A percentile compares a stretch with the other conserved stretches of the same genome.
These are phyloP conservation scores for Bombylius discolor DNA, from an alignment of 2,888 invertebrate genomes.

Conservation along the genomic window DNA sequence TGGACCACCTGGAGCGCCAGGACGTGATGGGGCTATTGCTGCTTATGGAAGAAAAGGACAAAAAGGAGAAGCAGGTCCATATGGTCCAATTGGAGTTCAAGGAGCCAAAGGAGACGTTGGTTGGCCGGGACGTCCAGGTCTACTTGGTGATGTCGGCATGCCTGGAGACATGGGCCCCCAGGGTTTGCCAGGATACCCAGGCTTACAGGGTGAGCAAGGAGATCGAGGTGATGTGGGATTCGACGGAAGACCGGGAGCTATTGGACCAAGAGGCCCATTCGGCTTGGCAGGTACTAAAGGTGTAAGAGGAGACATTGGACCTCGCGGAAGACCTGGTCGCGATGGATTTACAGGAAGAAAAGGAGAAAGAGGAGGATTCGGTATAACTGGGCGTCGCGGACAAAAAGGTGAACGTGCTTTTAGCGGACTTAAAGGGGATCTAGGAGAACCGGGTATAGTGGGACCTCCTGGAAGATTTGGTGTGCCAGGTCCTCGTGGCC, in stretches of 20 bases:
- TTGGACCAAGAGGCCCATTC: slow-evolving; percentile 34
- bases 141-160: slow-evolving; percentile 34
- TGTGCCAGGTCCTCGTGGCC: slow-evolving; percentile 37
- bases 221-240: slow-evolving; percentile 41
- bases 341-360: slow-evolving; percentile 4
- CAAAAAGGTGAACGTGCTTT: slow-evolving; percentile 34
- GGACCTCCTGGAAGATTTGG: slow-evolving; percentile 44
- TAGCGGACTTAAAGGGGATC: slow-evolving; percentile 40
- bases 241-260: slow-evolving; percentile 32
- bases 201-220: slow-evolving; percentile 44
- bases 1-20: slow-evolving; percentile 27
- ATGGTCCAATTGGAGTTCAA: slow-evolving; percentile 22
- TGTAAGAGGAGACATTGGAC: slow-evolving; percentile 24
- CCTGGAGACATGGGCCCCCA: slow-evolving; percentile 41
- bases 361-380: slow-evolving; percentile 41
- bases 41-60: slow-evolving; percentile 33
- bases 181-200: slow-evolving; percentile 46
- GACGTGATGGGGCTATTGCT: slow-evolving; percentile 34
- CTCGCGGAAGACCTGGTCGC: slow-evolving; percentile 20
- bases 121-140: slow-evolving; percentile 37
- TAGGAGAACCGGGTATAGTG: slow-evolving; percentile 38
- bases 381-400: slow-evolving; percentile 39
- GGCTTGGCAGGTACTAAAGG: slow-evolving; percentile 30
- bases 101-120: slow-evolving; percentile 40
- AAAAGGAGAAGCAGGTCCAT: slow-evolving; percentile 37